These are phyloP conservation scores for Mastacembelus armatus DNA, from an alignment of 2,797 vertebrate species.

Conservation along the genomic window DNA sequence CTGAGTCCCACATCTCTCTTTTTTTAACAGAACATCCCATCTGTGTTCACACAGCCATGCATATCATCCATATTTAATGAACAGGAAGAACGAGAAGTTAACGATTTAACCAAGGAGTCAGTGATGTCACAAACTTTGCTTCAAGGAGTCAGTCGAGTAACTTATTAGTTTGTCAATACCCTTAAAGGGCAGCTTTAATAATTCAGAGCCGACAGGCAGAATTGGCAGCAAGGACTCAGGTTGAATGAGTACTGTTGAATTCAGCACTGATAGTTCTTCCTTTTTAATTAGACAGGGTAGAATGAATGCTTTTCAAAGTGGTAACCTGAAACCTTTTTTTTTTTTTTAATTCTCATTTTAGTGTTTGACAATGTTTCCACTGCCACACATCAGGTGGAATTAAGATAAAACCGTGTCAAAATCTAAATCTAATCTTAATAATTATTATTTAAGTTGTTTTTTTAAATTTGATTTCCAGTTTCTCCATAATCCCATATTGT, in stretches of 20 bases:
- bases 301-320: background rate
- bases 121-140: constrained; percentile 9
- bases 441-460: no score
- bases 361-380: background rate
- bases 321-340: no score
- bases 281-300: constrained; percentile 26
- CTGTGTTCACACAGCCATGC: background rate
- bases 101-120: constrained; percentile 25
- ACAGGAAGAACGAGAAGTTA: constrained; percentile 29
- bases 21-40: constrained; percentile 39
- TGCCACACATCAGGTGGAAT: background rate
- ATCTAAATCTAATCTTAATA: no score
- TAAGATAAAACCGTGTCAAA: no score
- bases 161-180: constrained; percentile 33
- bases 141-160: constrained; percentile 30
- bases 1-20: constrained; percentile 22
- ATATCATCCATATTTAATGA: background rate
- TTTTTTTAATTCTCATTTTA: background rate
- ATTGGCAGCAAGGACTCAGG: constrained; percentile 17
- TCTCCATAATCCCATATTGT: no score
- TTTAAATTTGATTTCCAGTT: no score
- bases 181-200: constrained; percentile 61
- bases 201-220: constrained; percentile 39
- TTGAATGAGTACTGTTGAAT: constrained; percentile 5
- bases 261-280: constrained; percentile 7